Conservation (phyloP, 2,113 vertebrate genomes). For the Mustela lutreola region DNA sequence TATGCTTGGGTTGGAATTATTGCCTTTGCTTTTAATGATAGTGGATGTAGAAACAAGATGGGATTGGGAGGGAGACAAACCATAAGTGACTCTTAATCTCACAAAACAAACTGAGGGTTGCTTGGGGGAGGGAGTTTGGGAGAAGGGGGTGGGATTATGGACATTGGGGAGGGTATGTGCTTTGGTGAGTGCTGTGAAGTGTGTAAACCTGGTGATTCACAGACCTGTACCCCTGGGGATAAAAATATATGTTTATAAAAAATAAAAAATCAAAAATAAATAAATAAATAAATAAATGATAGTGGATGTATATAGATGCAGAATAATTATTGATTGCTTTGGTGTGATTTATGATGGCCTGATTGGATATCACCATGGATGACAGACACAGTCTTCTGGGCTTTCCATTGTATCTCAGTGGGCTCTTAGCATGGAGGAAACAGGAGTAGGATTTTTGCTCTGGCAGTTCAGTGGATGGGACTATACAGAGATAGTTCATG, state of each 20-base stretch:
- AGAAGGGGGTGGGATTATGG: too few relatives aligned
- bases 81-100: too few relatives aligned
- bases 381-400: fast-evolving
- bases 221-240: too few relatives aligned
- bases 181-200: too few relatives aligned
- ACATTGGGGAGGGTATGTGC: too few relatives aligned
- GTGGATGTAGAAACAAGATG: not conserved
- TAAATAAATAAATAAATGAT: too few relatives aligned
- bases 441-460: not conserved
- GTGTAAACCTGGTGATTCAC: too few relatives aligned
- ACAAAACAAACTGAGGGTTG: too few relatives aligned
- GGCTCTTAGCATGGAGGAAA: not conserved
- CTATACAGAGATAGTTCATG: not conserved
- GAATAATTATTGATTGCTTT: not conserved
- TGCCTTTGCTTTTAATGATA: not conserved
- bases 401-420: not conserved
- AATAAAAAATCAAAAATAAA: too few relatives aligned
- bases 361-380: not conserved
- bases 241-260: too few relatives aligned
- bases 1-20: not conserved
- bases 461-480: not conserved
- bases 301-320: not conserved
- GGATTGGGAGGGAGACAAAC: too few relatives aligned
- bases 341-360: not conserved
- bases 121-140: too few relatives aligned